These are phyloP conservation scores for Malacosoma neustria DNA, from an alignment of 2,888 invertebrate species.

Conservation along the genomic window DNA sequence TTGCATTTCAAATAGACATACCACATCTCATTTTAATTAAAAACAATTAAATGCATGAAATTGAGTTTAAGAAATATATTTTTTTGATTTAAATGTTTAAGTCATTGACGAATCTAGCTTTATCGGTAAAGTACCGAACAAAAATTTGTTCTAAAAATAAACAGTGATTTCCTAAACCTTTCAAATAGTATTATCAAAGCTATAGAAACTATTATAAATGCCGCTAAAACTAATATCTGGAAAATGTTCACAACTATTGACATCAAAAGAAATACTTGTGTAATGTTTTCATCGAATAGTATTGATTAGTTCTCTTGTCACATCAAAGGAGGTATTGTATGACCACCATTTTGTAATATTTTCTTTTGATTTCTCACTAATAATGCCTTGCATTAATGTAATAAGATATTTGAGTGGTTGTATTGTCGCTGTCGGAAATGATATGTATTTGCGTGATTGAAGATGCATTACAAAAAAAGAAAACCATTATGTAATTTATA, in stretches of 20 bases:
- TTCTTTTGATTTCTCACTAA: background rate
- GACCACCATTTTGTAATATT: constrained; percentile 21
- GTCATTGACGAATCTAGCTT: too few relatives aligned
- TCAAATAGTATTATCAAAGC: background rate
- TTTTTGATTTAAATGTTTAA: too few relatives aligned
- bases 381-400: background rate
- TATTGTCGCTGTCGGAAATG: background rate
- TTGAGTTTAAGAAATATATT: too few relatives aligned
- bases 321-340: constrained; percentile 63
- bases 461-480: too few relatives aligned
- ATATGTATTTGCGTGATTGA: background rate
- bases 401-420: background rate
- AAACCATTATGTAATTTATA: too few relatives aligned
- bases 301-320: constrained; percentile 65
- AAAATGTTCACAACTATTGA: constrained; percentile 12
- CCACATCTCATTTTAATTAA: too few relatives aligned
- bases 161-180: background rate
- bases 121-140: too few relatives aligned
- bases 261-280: constrained; percentile 36
- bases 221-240: too few relatives aligned
- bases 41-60: too few relatives aligned
- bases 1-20: too few relatives aligned
- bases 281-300: constrained; percentile 44
- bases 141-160: too few relatives aligned
- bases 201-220: background rate